phyloP scores from a whole-genome alignment of 2,113 vertebrate species.

The Cygnus buccinator region DNA sequence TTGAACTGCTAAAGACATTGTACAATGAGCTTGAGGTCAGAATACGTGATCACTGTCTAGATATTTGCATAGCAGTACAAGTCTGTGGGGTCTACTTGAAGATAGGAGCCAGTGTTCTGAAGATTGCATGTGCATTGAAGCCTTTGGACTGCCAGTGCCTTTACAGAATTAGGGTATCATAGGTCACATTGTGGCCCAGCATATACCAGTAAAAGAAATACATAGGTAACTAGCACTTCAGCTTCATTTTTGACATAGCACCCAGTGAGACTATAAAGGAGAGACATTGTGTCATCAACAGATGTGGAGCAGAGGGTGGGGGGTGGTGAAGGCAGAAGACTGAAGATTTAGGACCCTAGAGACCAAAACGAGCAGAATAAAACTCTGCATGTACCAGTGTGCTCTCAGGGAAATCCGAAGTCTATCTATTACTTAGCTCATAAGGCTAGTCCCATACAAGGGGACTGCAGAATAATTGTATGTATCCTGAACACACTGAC shows the following conservation, averaged over 20 bases:
- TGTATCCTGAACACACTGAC: not conserved
- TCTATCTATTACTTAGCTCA: not conserved
- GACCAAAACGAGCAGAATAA: not conserved
- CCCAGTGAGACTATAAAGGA: not conserved
- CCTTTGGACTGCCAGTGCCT: not conserved
- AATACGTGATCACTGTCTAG: not conserved
- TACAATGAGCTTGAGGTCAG: not conserved
- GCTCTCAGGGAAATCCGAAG: not conserved
- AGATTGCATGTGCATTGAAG: not conserved
- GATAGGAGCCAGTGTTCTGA: not conserved
- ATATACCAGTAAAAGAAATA: not conserved
- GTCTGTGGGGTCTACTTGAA: too few relatives aligned
- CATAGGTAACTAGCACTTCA: not conserved
- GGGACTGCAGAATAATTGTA: not conserved
- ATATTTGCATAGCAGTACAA: not conserved
- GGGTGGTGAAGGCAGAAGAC: not conserved
- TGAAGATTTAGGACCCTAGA: not conserved
- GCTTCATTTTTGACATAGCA: not conserved
- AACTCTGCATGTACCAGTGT: not conserved
- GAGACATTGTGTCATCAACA: not conserved
- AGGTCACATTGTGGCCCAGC: not conserved
- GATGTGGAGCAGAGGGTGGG: not conserved
- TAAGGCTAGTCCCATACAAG: not conserved
- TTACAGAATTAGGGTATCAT: not conserved
- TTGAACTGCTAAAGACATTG: not conserved